Evolutionary conservation across 2,888 invertebrate species (phyloP), one percentile per base, ranked within the genome.

Genomic region (Abscondita cerata): DNA sequence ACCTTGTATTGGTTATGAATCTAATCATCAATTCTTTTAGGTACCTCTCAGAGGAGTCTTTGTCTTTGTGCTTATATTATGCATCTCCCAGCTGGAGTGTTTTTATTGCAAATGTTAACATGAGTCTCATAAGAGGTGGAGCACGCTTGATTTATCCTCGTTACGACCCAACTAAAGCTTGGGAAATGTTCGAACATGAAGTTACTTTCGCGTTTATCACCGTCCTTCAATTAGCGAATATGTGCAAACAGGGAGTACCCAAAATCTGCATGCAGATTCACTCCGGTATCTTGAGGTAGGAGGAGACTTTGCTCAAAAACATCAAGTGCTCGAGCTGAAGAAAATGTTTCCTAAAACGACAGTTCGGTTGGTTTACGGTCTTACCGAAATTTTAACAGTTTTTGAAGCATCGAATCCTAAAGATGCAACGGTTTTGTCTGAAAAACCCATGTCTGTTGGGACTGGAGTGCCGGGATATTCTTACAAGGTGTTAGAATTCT

Each of bases 81-180:
- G 58, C 76, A 1, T 69, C 76, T 5, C 62, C 76, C 3, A 77
- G 77, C 52, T 78, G 78, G 78, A 72, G 76, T 25, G 76, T 77
- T 8, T 65, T 71, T 4, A 66, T 70, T n/a, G 8, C 73, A n/a
- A 59, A 69, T 16, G 54, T 73, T 12, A 64, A 65, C 1, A 62
- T 59, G 6, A 50, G 62, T 33, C 64, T 40, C 1, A 18, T 65
- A 2, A 66, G 53, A 51, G 66, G 66, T 5, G 61, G 56, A 19
- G 13, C 46, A 9, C 47, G 68, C 12, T 40, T 53, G 13, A 31
- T 66, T 5, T 31, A 55, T 31, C 47, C 59, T 3, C 57, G 60
- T 46, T 68, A 62, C 31, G 54, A 41, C 38, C 57, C 64, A 11
- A 57, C 59, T 46, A 62, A 59, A 18, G 31, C 62, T 8, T 68